Evolutionary conservation across 2,888 invertebrate species (phyloP).

Genomic region (Hydrotaea cyrtoneurina): DNA sequence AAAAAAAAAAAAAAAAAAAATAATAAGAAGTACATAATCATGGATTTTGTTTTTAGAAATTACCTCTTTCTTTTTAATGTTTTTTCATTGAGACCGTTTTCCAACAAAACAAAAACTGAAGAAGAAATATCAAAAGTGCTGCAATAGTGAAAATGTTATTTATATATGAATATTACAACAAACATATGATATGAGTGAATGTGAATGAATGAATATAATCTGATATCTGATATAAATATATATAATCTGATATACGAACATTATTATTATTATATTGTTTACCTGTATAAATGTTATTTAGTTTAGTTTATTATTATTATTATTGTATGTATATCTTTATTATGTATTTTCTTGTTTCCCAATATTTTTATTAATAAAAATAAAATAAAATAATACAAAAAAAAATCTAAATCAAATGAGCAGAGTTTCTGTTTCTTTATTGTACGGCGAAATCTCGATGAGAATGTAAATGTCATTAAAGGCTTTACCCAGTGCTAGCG

Average conservation of each 20-base stretch:
- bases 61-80: too few species aligned
- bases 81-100: too few species aligned
- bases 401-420: not conserved
- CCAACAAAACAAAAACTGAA: not conserved
- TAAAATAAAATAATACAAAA: constrained; percentile 49
- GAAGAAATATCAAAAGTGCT: not conserved
- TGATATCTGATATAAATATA: constrained; percentile 32
- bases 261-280: constrained; percentile 59
- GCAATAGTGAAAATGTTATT: constrained; percentile 51
- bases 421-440: too few species aligned
- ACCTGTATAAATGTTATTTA: constrained; percentile 68
- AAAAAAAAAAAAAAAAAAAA: too few species aligned
- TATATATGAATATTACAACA: constrained; percentile 28
- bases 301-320: constrained; percentile 64
- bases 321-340: constrained; percentile 59
- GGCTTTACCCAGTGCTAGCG: too few species aligned
- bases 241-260: constrained; percentile 30
- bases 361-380: constrained; percentile 70
- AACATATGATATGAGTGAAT: constrained; percentile 22
- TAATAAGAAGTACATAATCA: too few species aligned
- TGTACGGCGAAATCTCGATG: too few species aligned
- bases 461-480: too few species aligned
- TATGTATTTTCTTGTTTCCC: constrained; percentile 67
- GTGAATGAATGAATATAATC: constrained; percentile 37
- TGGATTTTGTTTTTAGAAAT: too few species aligned